Base-by-base conservation (phyloP, 2,888 invertebrate species). In the Eilema caniola region DNA sequence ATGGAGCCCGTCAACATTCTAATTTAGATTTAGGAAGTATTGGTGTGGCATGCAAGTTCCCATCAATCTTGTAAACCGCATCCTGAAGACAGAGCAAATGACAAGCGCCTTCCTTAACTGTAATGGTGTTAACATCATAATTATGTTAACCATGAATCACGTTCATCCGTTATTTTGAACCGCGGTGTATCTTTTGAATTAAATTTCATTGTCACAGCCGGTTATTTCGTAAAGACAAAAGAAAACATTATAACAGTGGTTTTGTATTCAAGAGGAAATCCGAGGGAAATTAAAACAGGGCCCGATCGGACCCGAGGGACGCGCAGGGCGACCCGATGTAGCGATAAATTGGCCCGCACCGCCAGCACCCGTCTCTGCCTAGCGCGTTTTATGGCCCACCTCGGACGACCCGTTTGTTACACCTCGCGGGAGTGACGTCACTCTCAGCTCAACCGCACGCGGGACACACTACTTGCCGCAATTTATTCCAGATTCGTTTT, bases 221-320 rank as follows among this genome's bases (percentile, higher is more conserved):
- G 56, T 73, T 74, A 73, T 79, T 66, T 62, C 65, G 72, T 72
- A 68, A 63, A 77, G 64, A 70, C 77, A 81, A 78, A 81, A 80
- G 76, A 72, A 73, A 77, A 75, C 78, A 79, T 83, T 71, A 77
- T 78, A 78, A 78, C 77, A 78, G 77, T 80, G 85, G 81, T 79
- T 85, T 83, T 79, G 76, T 81, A 84, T 84, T 81, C 80, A 80
- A 80, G 77, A 71, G 72, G 71, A 83, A 83, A 81, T 83, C 80
- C 80, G 75, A 71, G 76, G 81, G 83, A 86, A 87, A 85, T 87
- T 85, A 87, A 87, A 87, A 86, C 83, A 79, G 77, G 80, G 65
- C 79, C 66, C 78, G 82, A 87, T 84, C 70, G 81, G 74, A 60
- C 87, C 80, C 84, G 20, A 24, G 86, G 83, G 87, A 83, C 71